Conservation (phyloP, 2,888 invertebrate genomes). For the Sarcophaga rosellei region DNA sequence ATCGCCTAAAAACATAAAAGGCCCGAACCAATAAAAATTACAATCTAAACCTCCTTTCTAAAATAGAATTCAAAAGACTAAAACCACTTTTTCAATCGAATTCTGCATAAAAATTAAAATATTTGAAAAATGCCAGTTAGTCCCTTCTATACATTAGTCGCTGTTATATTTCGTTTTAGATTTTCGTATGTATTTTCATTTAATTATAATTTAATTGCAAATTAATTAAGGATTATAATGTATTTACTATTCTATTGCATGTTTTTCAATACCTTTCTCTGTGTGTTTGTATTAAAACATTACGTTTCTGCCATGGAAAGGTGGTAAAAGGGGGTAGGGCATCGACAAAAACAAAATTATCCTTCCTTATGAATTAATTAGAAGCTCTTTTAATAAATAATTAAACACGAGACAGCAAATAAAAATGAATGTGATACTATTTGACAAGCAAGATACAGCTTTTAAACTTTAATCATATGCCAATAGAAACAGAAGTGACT, state of each 20-base stretch:
- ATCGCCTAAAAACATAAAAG: neutral
- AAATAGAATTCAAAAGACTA: no score
- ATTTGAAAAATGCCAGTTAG: neutral
- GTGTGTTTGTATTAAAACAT: slow-evolving; percentile 10
- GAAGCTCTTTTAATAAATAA: slow-evolving; percentile 48
- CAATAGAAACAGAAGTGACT: no score
- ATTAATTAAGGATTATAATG: slow-evolving; percentile 53
- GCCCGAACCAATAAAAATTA: no score
- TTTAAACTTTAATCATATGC: no score
- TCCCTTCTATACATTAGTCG: no score
- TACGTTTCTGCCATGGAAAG: neutral
- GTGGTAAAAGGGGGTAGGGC: neutral
- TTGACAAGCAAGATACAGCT: no score
- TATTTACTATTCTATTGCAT: slow-evolving; percentile 7
- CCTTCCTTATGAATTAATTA: slow-evolving; percentile 45
- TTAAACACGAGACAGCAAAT: neutral
- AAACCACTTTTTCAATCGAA: no score
- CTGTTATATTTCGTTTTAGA: neutral
- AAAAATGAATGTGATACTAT: no score
- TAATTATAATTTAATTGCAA: slow-evolving; percentile 59
- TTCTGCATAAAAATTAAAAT: no score
- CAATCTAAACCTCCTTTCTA: no score
- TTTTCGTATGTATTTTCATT: slow-evolving; percentile 27
- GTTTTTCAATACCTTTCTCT: neutral
- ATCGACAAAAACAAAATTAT: slow-evolving; percentile 12